A percentile compares a stretch with the other conserved stretches of the same genome.
phyloP scores from a whole-genome alignment of 2,113 vertebrate species.

The Maccullochella peelii region DNA sequence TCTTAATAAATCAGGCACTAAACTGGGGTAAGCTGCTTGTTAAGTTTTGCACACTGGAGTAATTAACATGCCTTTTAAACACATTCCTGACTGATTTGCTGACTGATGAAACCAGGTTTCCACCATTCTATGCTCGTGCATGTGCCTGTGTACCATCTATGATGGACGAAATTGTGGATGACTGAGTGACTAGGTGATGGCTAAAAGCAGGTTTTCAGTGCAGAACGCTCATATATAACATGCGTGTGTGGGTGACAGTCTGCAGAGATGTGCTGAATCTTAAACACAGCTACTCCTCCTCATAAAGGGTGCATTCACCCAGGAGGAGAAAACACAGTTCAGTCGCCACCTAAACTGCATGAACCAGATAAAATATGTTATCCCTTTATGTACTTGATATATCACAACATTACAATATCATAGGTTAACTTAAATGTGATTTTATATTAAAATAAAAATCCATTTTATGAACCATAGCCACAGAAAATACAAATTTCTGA shows the following conservation, averaged over 20 bases:
- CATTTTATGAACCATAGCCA: too few relatives aligned
- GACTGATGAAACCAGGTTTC: constrained; percentile 25
- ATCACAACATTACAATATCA: not conserved
- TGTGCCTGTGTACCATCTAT: not conserved
- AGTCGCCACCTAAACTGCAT: constrained; percentile 12
- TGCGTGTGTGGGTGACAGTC: constrained; percentile 54
- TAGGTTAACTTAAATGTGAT: not conserved
- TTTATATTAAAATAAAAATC: too few relatives aligned
- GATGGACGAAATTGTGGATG: constrained; percentile 55
- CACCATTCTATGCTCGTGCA: not conserved
- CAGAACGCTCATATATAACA: constrained; percentile 46
- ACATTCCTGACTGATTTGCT: constrained; percentile 6
- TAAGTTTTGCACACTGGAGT: constrained; percentile 26
- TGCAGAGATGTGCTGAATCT: constrained; percentile 66
- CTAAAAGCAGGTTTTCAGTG: constrained; percentile 46
- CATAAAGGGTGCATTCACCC: constrained; percentile 59
- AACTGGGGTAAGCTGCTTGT: constrained; percentile 40
- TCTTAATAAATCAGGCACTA: constrained; percentile 56
- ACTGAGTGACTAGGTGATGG: constrained; percentile 41
- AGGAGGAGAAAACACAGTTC: constrained; percentile 28
- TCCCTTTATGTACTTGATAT: not conserved
- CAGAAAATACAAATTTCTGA: not conserved
- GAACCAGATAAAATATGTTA: constrained; percentile 13
- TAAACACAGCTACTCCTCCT: constrained; percentile 54
- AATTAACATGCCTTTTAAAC: constrained; percentile 45